Conservation (phyloP, 2,888 invertebrate genomes). For the Hololepta plana region DNA sequence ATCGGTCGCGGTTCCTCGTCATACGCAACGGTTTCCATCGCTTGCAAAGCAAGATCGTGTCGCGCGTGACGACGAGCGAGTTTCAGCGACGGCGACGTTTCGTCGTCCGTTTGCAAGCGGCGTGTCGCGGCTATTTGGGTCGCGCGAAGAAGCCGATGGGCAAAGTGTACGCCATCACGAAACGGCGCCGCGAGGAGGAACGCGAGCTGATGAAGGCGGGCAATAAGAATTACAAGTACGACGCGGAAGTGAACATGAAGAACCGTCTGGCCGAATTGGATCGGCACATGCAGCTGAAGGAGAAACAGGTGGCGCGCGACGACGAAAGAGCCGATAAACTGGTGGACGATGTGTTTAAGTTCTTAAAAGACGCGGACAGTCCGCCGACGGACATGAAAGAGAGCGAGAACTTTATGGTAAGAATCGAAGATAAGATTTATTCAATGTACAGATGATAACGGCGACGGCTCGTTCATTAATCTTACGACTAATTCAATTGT, state of each 20-base stretch:
- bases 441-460: too few species aligned
- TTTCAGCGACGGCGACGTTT: conserved; percentile 51
- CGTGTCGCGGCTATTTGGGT: conserved; percentile 56
- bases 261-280: conserved; percentile 47
- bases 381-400: conserved; percentile 11
- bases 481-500: too few species aligned
- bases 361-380: conserved; percentile 38
- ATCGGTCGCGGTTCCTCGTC: conserved; percentile 45
- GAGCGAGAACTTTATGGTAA: conserved; percentile 14
- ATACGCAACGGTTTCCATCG: conserved; percentile 67
- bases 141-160: conserved; percentile 40
- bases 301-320: conserved; percentile 21
- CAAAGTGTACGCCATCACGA: conserved; percentile 23
- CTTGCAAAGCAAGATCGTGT: conserved; percentile 66
- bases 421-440: conserved; percentile 9
- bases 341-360: conserved; percentile 50
- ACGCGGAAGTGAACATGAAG: conserved; percentile 52
- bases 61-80: conserved; percentile 51
- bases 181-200: conserved; percentile 37
- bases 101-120: conserved; percentile 56
- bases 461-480: too few species aligned
- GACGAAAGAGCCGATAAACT: conserved; percentile 30
- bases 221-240: conserved; percentile 41
- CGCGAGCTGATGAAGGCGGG: conserved; percentile 40
- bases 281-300: conserved; percentile 34